Evolutionary conservation across 1,140 invertebrate species (phyloP).

Genomic region (Scaptomyza montana): DNA sequence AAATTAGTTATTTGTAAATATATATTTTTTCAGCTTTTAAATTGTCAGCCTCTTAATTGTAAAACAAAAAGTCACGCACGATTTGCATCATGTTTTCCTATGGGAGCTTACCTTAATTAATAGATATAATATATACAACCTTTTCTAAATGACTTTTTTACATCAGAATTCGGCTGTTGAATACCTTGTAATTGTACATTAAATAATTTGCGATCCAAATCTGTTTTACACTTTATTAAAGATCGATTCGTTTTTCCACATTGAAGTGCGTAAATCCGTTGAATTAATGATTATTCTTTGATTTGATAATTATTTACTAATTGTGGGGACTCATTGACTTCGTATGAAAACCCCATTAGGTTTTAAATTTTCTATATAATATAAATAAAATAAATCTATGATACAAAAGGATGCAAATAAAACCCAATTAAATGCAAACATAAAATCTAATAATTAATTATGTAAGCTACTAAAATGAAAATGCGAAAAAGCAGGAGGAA

Average conservation of each 20-base stretch:
- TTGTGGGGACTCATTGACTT: conserved; percentile 30
- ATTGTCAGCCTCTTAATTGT: conserved; percentile 64
- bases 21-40: conserved; percentile 68
- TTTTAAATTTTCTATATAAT: conserved; percentile 67
- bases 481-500: conserved; percentile 51
- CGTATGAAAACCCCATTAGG: conserved; percentile 59
- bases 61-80: conserved; percentile 30
- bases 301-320: conserved; percentile 28
- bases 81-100: conserved; percentile 31
- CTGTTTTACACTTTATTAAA: neutral
- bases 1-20: conserved; percentile 73
- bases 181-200: conserved; percentile 53
- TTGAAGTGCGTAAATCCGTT: conserved; percentile 53
- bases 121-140: conserved; percentile 26
- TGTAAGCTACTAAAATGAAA: conserved; percentile 78
- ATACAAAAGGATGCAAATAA: conserved; percentile 58
- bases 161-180: conserved; percentile 58
- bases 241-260: conserved; percentile 43
- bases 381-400: conserved; percentile 49
- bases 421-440: conserved; percentile 44
- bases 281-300: conserved; percentile 58
- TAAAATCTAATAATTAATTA: conserved; percentile 57
- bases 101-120: conserved; percentile 53
- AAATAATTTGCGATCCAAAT: conserved; percentile 42
- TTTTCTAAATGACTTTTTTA: conserved; percentile 36